Evolutionary conservation across 2,113 vertebrate genomes (phyloP).

Genomic region (Anolis sagrei): DNA sequence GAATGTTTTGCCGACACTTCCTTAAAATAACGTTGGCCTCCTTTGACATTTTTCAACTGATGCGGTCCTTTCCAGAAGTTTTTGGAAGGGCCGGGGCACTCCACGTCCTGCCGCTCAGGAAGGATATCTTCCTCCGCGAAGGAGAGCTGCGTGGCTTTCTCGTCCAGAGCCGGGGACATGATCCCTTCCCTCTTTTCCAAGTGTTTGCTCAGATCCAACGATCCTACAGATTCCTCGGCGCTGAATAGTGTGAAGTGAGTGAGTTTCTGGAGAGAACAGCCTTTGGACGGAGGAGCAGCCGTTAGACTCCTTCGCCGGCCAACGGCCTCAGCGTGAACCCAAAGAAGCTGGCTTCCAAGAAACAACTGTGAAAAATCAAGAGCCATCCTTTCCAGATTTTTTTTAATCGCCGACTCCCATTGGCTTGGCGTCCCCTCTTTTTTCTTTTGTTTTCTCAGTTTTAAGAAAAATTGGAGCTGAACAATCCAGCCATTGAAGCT

Average conservation of each 20-base stretch:
- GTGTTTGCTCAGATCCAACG: slow-evolving; percentile 46
- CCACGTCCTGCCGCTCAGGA: background rate
- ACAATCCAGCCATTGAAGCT: background rate
- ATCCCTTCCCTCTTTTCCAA: slow-evolving; percentile 26
- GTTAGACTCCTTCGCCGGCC: slow-evolving; percentile 51
- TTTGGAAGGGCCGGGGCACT: background rate
- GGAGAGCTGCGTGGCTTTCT: slow-evolving; percentile 23
- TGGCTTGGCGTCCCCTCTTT: slow-evolving; percentile 4
- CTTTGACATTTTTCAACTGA: background rate
- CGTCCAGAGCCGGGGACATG: background rate
- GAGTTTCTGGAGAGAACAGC: slow-evolving; percentile 55
- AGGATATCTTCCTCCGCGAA: background rate
- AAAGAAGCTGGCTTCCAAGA: slow-evolving; percentile 52
- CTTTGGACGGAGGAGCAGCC: slow-evolving; percentile 1
- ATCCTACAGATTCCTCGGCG: slow-evolving; percentile 26
- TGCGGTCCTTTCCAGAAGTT: background rate
- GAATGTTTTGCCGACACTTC: background rate
- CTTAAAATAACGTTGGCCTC: background rate
- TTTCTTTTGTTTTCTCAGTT: slow-evolving; percentile 24
- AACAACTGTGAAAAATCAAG: slow-evolving; percentile 60
- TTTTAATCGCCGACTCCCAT: slow-evolving; percentile 34
- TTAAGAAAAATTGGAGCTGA: background rate
- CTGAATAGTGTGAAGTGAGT: slow-evolving; percentile 22
- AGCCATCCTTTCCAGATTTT: slow-evolving; percentile 41
- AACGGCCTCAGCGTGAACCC: slow-evolving; percentile 65